These are phyloP conservation scores for Cavia aperea DNA, from an alignment of 2,113 vertebrate species.

Conservation along the genomic window DNA sequence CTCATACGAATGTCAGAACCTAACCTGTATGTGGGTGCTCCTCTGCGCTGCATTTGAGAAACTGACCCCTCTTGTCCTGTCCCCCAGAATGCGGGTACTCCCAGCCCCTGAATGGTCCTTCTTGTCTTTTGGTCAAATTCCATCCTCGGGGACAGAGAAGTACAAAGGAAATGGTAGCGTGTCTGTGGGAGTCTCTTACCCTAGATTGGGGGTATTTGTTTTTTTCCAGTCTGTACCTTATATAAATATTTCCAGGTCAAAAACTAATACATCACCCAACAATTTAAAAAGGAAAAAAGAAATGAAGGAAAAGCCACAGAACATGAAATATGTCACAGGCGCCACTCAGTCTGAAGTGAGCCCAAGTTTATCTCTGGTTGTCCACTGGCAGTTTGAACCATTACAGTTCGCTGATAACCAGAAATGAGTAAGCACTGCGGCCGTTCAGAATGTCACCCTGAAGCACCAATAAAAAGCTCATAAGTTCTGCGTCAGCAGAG, in stretches of 20 bases:
- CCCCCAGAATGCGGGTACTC: fast-evolving
- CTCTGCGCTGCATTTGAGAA: fast-evolving
- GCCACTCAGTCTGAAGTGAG: conserved; percentile 78
- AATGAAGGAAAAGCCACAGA: neutral
- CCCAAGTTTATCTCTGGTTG: conserved; percentile 76
- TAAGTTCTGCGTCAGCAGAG: conserved; percentile 70
- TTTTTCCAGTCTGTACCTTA: conserved; percentile 31
- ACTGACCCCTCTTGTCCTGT: neutral
- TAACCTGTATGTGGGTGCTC: neutral
- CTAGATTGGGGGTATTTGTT: conserved; percentile 43
- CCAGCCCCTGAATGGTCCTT: too few species aligned
- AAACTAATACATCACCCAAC: conserved; percentile 68
- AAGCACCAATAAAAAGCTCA: conserved; percentile 78
- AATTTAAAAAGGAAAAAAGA: conserved; percentile 27
- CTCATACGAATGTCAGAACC: neutral
- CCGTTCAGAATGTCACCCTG: conserved; percentile 69
- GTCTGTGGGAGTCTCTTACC: neutral
- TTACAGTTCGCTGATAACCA: conserved; percentile 77
- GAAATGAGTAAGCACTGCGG: conserved; percentile 73
- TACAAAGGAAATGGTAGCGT: neutral
- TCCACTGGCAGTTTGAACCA: conserved; percentile 75
- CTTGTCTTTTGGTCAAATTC: neutral
- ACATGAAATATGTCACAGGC: conserved; percentile 66
- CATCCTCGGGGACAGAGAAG: neutral
- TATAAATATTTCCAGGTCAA: conserved; percentile 68